Base-by-base conservation (phyloP, 1,140 invertebrate species). In the Papilio polytes region DNA sequence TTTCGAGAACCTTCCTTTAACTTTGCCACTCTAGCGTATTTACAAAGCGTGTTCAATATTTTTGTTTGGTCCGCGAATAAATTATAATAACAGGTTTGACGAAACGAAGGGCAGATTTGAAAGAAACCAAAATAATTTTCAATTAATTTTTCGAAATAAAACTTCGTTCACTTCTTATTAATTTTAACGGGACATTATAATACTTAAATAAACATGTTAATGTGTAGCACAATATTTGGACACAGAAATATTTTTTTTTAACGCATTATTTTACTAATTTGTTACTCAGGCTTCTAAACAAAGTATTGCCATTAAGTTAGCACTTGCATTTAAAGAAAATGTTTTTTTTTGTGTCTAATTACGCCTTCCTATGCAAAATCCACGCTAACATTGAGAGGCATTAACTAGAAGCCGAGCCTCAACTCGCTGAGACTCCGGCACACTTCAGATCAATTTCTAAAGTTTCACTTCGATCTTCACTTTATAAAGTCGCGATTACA, bases 401-500 rank as follows among this genome's bases (percentile, higher is more conserved):
- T 7, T 36, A 78, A 48, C 36, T 59, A 78, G 74, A 66, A 66
- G 36, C 76, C 31, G 76, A 59, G 51, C 59, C 41, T 18, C 51
- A 46, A 59, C 53, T 22, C 51, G n/a, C 53, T 26, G 18, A 77
- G 81, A 82, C 83, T 83, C 82, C 82, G 73, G 82, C 83, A 86
- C 82, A 88, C 88, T 86, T 80, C 83, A 83, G 86, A 88, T 88
- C 86, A 91, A 89, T 90, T 88, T 88, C 82, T 80, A 81, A 90
- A 91, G 86, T 91, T 90, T 85, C 85, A 83, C 87, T 87, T 89
- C 88, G 86, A 90, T 91, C 88, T 86, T 89, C 84, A 83, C 83
- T 84, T 84, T 78, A 80, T 83, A 85, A 85, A 83, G 87, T 80
- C 66, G 53, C 77, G 81, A 81, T 74, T 80, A 22, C 78, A 63